These are phyloP conservation scores for Limosa lapponica DNA, from an alignment of 2,797 vertebrate genomes.

Conservation along the genomic window DNA sequence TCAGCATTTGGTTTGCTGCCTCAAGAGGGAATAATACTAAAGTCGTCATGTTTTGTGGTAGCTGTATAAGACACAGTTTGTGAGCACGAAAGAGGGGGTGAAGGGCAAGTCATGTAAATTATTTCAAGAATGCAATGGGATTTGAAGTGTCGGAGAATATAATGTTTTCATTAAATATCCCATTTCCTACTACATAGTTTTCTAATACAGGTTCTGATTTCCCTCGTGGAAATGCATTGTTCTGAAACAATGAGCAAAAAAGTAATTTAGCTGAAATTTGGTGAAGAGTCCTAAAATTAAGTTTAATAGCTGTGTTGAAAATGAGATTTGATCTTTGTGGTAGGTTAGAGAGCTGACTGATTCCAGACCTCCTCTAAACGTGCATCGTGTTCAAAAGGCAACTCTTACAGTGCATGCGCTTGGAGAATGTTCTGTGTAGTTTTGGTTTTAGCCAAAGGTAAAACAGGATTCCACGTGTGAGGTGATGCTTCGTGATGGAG, in stretches of 20 bases:
- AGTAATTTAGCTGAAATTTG: not conserved
- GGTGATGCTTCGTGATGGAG: not conserved
- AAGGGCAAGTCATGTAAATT: not conserved
- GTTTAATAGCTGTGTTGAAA: not conserved
- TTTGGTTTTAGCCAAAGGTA: not conserved
- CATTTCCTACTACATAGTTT: not conserved
- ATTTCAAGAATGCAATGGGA: not conserved
- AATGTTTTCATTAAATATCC: not conserved
- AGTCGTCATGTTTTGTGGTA: not conserved
- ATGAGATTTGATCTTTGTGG: not conserved
- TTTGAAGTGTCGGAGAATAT: not conserved
- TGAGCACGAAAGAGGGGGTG: not conserved
- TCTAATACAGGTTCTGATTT: not conserved
- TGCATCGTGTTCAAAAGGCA: not conserved
- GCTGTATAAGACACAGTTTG: not conserved
- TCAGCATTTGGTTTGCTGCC: not conserved
- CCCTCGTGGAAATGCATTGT: not conserved
- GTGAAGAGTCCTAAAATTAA: not conserved
- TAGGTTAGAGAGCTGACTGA: not conserved
- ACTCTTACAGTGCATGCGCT: accelerated
- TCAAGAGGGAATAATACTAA: not conserved
- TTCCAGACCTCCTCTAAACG: not conserved
- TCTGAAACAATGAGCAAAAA: not conserved
- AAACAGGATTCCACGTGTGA: not conserved
- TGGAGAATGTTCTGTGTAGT: not conserved